Percentiles rank a stretch among this genome's conserved stretches.
These are phyloP conservation scores for Synaphobranchus kaupii DNA, from an alignment of 2,797 vertebrate genomes.

Conservation along the genomic window DNA sequence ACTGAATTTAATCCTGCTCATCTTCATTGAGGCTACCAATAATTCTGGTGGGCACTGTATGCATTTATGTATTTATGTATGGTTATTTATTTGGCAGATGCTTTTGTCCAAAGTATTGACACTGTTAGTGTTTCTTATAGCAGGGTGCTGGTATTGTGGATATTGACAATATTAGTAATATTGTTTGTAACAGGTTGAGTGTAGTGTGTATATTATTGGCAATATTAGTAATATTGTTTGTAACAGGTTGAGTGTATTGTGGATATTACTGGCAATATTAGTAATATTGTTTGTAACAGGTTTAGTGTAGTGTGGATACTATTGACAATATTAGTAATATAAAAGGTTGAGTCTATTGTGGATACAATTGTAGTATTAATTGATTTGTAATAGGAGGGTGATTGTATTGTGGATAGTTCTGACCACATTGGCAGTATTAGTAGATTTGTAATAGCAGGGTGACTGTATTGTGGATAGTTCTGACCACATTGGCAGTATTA, in stretches of 20 bases:
- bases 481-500: background rate
- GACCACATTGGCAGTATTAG: too few relatives aligned
- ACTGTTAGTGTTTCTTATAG: too few relatives aligned
- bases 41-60: background rate
- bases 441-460: too few relatives aligned
- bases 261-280: too few relatives aligned
- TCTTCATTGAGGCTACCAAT: too few relatives aligned
- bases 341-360: background rate
- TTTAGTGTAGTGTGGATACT: too few relatives aligned
- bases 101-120: background rate
- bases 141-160: too few relatives aligned
- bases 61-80: background rate
- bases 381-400: background rate
- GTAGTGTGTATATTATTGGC: background rate
- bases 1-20: too few relatives aligned
- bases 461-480: too few relatives aligned
- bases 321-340: background rate
- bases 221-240: background rate
- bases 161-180: background rate
- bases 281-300: too few relatives aligned
- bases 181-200: background rate
- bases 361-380: background rate
- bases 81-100: background rate
- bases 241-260: too few relatives aligned
- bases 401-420: too few relatives aligned